Evolutionary conservation across 2,797 vertebrate species (phyloP), one percentile per base, ranked within the genome.

Genomic region (Xerus rutilus): DNA sequence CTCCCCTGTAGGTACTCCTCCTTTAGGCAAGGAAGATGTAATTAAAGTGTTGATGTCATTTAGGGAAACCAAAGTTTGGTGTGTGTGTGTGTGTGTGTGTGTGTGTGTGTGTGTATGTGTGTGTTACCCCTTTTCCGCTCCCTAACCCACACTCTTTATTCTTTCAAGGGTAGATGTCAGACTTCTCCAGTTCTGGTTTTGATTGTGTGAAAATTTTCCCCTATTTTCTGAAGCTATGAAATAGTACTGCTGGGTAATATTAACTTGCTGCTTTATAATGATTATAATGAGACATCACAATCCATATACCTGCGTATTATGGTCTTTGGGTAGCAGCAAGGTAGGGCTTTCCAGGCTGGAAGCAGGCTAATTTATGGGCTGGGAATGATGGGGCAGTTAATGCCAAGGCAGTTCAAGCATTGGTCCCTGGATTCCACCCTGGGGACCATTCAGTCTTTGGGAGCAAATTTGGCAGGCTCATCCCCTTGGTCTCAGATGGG

Each of bases 311-410:
- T 86, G 74, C 28, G 45, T 77, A 69, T 93, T 95, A 82, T 20
- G 17, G 91, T 92, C 83, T 97, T 93, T 89, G 89, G 57, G 57
- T 77, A 89, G 73, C 89, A 94, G 89, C 57, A 70, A 57, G 83
- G 65, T 91, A 90, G 86, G 65, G 69, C 85, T 74, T 97, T 95
- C 43, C 76, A 93, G 83, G n/a, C 62, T 54, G 81, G n/a, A 70
- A 70, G n/a, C 21, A 84, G 59, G 64, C 76, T 92, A 95, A 96
- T 96, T 85, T 93, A 89, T 57, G 72, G 69, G 49, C 91, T 96
- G 91, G 57, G 67, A 95, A 78, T 82, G 84, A 89, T 15, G 13
- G 84, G n/a, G 74, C 54, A 83, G 43, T 86, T 96, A 69, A 62
- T 94, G n/a, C 79, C 47, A 70, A 92, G 93, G 76, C 59, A 18